A percentile compares a stretch with the other conserved stretches of the same genome.
These are phyloP conservation scores for Pelusios castaneus DNA, from an alignment of 2,113 vertebrate genomes.

Conservation along the genomic window DNA sequence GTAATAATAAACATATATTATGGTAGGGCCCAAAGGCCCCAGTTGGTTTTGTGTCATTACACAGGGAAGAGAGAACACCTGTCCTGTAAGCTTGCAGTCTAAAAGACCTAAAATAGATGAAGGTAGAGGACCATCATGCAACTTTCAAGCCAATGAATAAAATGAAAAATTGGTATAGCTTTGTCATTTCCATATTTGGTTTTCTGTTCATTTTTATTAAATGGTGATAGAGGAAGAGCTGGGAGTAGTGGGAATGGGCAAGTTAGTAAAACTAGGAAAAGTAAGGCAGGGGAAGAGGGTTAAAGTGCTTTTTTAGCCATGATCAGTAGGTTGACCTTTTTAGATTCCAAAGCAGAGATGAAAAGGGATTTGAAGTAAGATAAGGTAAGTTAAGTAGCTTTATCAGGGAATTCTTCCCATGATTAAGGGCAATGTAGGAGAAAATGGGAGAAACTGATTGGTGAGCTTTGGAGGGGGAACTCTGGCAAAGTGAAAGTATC, in stretches of 20 bases:
- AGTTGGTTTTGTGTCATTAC: constrained; percentile 26
- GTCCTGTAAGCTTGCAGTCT: background rate
- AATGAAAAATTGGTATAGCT: background rate
- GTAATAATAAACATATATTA: constrained; percentile 14
- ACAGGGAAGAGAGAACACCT: background rate
- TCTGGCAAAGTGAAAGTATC: constrained; percentile 9
- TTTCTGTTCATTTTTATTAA: constrained; percentile 49
- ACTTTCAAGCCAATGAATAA: constrained; percentile 12
- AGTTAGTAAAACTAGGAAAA: background rate
- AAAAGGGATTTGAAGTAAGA: background rate
- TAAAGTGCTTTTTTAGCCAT: constrained; percentile 25
- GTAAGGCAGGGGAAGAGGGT: background rate
- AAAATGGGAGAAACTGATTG: constrained; percentile 18
- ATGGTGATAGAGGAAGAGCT: constrained; percentile 12
- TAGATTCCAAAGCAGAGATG: background rate
- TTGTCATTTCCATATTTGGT: background rate
- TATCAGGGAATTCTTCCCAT: constrained; percentile 25
- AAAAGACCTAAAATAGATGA: background rate
- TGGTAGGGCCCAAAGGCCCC: constrained; percentile 1
- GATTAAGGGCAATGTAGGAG: background rate
- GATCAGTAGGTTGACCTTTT: background rate
- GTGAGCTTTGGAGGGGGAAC: background rate
- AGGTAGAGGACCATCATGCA: background rate
- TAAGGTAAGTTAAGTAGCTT: background rate
- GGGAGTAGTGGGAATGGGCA: background rate